Percentiles rank a stretch among this genome's conserved stretches.
phyloP scores from a whole-genome alignment of 2,888 invertebrate species.

The Synanthedon vespiformis region DNA sequence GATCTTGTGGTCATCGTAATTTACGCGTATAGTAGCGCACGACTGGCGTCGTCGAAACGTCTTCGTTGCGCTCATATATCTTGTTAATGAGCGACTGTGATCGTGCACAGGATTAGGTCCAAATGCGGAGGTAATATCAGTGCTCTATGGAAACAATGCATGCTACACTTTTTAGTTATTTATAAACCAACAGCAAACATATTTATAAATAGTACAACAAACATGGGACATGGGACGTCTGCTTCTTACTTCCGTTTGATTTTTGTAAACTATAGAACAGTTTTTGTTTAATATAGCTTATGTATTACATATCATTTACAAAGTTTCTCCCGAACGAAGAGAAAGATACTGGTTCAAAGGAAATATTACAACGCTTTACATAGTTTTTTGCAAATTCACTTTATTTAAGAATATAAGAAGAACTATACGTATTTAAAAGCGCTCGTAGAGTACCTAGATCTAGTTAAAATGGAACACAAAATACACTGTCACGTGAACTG shows the following conservation, averaged over 20 bases:
- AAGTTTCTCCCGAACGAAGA: neutral
- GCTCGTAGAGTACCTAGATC: no score
- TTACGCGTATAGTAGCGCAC: constrained; percentile 43
- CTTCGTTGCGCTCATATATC: constrained; percentile 61
- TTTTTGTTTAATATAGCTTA: neutral
- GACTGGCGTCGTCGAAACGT: constrained; percentile 41
- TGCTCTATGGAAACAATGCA: constrained; percentile 10
- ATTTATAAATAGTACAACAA: neutral
- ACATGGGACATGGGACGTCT: neutral
- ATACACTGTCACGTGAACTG: constrained; percentile 41
- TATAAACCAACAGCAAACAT: no score
- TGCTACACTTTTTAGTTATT: no score
- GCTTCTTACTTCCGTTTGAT: neutral
- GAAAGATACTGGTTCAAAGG: no score
- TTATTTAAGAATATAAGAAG: no score
- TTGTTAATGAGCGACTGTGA: constrained; percentile 63
- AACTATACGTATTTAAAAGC: no score
- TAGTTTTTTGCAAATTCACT: no score
- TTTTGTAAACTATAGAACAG: no score
- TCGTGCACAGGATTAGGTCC: constrained; percentile 48
- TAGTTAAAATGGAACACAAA: constrained; percentile 18
- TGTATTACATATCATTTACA: neutral
- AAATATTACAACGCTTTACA: no score
- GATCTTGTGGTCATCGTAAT: constrained; percentile 49
- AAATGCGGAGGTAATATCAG: constrained; percentile 12